These are phyloP conservation scores for Thymelicus lineola DNA, from an alignment of 2,888 invertebrate species.

Conservation along the genomic window DNA sequence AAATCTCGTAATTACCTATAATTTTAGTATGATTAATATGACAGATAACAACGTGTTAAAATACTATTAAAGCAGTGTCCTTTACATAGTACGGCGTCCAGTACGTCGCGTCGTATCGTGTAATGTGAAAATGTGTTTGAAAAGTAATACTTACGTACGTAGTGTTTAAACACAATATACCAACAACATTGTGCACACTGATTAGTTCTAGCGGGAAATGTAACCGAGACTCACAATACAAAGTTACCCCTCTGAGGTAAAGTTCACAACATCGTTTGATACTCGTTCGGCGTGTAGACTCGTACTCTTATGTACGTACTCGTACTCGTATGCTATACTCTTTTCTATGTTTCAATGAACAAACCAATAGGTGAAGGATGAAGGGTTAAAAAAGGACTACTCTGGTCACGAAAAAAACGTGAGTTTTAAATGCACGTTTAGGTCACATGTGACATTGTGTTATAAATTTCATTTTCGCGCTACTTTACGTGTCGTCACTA, in stretches of 20 bases:
- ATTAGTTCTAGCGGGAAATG: conserved; percentile 7
- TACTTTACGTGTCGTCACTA: no score
- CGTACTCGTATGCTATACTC: background rate
- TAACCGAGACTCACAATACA: conserved; percentile 1
- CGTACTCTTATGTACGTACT: no score
- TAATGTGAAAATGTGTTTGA: background rate
- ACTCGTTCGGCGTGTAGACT: background rate
- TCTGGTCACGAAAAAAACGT: no score
- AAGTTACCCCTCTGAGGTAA: conserved; percentile 2
- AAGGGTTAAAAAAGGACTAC: no score
- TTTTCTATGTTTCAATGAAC: background rate
- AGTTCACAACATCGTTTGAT: background rate
- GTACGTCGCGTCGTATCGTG: background rate
- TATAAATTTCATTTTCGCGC: no score
- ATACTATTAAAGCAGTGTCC: no score
- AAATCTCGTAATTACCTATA: no score
- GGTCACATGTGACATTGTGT: no score
- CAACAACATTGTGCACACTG: background rate
- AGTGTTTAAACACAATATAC: conserved; percentile 1
- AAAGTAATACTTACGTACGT: background rate
- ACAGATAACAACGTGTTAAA: no score
- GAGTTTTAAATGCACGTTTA: no score
- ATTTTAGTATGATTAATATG: no score
- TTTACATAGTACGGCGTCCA: no score
- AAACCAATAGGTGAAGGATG: background rate